Percentiles rank a stretch among this genome's conserved stretches.
phyloP scores from a whole-genome alignment of 1,140 invertebrate species.

The Brachionus manjavacas region DNA sequence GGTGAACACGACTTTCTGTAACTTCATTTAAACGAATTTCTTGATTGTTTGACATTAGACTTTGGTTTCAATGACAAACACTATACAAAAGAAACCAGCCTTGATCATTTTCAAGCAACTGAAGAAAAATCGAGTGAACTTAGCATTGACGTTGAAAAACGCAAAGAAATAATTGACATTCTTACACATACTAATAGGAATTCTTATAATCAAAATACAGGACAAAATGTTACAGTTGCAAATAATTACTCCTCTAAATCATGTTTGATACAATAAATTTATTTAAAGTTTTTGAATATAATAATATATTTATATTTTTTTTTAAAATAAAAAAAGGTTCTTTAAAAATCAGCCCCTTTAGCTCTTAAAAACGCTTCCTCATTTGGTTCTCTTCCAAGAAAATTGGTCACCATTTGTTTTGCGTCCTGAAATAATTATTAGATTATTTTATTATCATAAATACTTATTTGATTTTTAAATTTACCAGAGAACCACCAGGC shows the following conservation, averaged over 20 bases:
- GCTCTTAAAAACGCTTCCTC: conserved; percentile 60
- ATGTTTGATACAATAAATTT: neutral
- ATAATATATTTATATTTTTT: neutral
- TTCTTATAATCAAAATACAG: neutral
- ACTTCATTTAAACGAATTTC: neutral
- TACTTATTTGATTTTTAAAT: neutral
- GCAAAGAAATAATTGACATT: neutral
- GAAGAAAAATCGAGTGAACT: neutral
- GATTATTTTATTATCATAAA: no score
- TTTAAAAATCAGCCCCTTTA: conserved; percentile 57
- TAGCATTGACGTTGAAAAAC: neutral
- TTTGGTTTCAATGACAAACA: neutral
- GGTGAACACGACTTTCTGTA: no score
- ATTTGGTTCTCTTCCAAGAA: conserved; percentile 61
- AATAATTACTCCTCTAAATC: neutral
- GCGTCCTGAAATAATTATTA: conserved; percentile 53
- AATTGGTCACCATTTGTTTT: conserved; percentile 59
- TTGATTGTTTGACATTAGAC: neutral
- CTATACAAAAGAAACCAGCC: neutral
- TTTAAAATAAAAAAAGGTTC: neutral
- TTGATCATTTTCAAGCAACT: neutral
- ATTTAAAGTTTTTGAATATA: neutral
- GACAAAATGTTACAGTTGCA: neutral
- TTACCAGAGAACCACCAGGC: conserved; percentile 58
- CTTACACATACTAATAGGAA: neutral